These are phyloP conservation scores for Eulacestoma nigropectus DNA, from an alignment of 2,113 vertebrate genomes.

Conservation along the genomic window DNA sequence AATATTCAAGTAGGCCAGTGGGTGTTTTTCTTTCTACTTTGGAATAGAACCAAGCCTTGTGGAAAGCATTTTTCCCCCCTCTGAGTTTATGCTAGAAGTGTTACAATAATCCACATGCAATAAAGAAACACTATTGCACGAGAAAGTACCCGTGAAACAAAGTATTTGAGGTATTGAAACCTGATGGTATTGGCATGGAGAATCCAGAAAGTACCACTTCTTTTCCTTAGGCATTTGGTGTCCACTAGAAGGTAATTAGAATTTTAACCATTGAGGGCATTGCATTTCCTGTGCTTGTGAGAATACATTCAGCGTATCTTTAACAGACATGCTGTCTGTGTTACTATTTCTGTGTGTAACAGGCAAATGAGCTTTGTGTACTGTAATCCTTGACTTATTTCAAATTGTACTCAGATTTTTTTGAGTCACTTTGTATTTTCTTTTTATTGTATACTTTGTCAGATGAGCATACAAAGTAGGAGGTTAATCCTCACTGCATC, in stretches of 20 bases:
- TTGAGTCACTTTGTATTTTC: not conserved
- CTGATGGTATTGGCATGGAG: not conserved
- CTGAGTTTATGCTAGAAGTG: constrained; percentile 1
- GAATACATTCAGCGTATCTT: not conserved
- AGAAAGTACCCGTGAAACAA: not conserved
- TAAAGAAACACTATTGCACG: not conserved
- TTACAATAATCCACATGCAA: not conserved
- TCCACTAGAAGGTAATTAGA: not conserved
- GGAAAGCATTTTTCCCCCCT: not conserved
- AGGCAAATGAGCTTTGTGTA: not conserved
- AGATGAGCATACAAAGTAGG: not conserved
- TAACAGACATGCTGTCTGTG: not conserved
- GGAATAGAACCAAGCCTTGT: constrained; percentile 5
- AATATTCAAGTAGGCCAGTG: not conserved
- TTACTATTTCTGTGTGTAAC: not conserved
- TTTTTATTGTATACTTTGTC: not conserved
- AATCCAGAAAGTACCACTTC: not conserved
- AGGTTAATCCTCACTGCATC: not conserved
- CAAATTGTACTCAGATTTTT: not conserved
- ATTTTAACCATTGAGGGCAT: not conserved
- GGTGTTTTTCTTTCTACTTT: not conserved
- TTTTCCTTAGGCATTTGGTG: not conserved
- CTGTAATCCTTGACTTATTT: not conserved
- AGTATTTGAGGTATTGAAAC: not conserved
- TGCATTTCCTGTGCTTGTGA: not conserved